Conservation (phyloP, 1,140 invertebrate species). For the Drosophila melanogaster region Release_6_plus_ISO1_MT NT_033777.3:26330001-26330500, state of each 20-base stretch:
- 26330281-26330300: slow-evolving; percentile 77
- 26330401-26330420: slow-evolving; percentile 70
- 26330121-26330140: slow-evolving; percentile 43
- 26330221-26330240: slow-evolving; percentile 83
- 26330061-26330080: slow-evolving; percentile 46
- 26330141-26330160: slow-evolving; percentile 39
- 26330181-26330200: slow-evolving; percentile 80
- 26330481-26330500: slow-evolving; percentile 59
- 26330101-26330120: neutral
- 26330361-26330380: slow-evolving; percentile 37
- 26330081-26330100: slow-evolving; percentile 35
- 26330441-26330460: slow-evolving; percentile 80
- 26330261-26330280: slow-evolving; percentile 78
- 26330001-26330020: slow-evolving; percentile 75
- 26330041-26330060: slow-evolving; percentile 83
- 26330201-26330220: slow-evolving; percentile 64
- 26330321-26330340: slow-evolving; percentile 15
- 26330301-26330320: slow-evolving; percentile 34
- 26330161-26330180: slow-evolving; percentile 58
- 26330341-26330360: neutral
- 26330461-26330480: slow-evolving; percentile 68
- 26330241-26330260: slow-evolving; percentile 57
- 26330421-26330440: slow-evolving; percentile 82
- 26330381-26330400: slow-evolving; percentile 76
- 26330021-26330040: slow-evolving; percentile 84